phyloP scores from a whole-genome alignment of 2,888 invertebrate genomes.

The Lamproptera curius region DNA sequence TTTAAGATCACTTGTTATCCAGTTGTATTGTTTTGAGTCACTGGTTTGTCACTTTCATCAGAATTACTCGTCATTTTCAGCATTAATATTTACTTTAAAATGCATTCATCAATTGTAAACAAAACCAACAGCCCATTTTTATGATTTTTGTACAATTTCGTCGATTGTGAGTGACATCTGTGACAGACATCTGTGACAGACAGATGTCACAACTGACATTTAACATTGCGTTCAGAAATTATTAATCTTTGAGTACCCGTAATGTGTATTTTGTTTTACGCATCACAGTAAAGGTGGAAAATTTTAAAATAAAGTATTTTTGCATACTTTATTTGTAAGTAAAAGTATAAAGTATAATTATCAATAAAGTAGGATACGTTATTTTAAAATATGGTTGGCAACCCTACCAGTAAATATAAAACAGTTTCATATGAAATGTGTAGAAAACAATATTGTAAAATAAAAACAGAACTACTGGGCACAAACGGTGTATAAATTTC shows the following conservation, averaged over 20 bases:
- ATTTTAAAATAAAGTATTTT: background rate
- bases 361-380: background rate
- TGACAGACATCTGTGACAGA: background rate
- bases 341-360: slow-evolving; percentile 1
- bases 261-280: background rate
- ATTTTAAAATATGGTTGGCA: background rate
- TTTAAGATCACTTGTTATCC: background rate
- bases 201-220: background rate
- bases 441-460: too few relatives aligned
- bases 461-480: too few relatives aligned
- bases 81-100: background rate
- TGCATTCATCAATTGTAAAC: background rate
- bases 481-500: too few relatives aligned
- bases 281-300: background rate
- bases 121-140: background rate
- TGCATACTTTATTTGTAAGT: background rate
- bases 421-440: too few relatives aligned
- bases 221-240: background rate
- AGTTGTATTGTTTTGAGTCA: background rate
- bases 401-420: background rate
- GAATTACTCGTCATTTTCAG: background rate
- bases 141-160: background rate
- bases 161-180: background rate
- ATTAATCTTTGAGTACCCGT: background rate
- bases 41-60: background rate